These are phyloP conservation scores for Myrmecophaga tridactyla DNA, from an alignment of 2,113 vertebrate genomes.

Conservation along the genomic window DNA sequence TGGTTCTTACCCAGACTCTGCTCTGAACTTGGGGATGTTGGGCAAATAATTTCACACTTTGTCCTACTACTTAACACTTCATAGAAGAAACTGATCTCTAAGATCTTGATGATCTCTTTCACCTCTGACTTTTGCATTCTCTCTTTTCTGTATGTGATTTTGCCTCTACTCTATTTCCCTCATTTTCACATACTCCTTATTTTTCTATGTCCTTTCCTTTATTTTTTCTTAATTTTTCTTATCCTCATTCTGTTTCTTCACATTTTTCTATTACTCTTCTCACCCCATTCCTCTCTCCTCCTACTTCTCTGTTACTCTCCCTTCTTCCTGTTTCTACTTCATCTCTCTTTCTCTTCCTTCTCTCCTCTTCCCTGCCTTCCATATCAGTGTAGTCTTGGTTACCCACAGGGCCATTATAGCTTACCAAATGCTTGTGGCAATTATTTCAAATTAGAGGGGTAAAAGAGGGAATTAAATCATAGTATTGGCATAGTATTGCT, in stretches of 20 bases:
- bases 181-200: not conserved
- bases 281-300: not conserved
- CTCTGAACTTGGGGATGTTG: not conserved
- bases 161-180: not conserved
- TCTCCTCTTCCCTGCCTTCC: not conserved
- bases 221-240: not conserved
- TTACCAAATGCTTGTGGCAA: constrained; percentile 40
- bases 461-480: constrained; percentile 63
- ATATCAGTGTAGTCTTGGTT: not conserved
- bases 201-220: not conserved
- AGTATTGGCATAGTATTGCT: constrained; percentile 66
- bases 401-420: not conserved
- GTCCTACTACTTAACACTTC: not conserved
- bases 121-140: not conserved
- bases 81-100: not conserved
- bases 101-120: not conserved
- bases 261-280: constrained; percentile 40
- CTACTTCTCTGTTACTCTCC: not conserved
- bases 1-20: not conserved
- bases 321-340: not conserved
- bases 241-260: constrained; percentile 43
- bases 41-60: not conserved
- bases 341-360: not conserved
- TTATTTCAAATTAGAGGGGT: constrained; percentile 61
- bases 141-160: not conserved